Conservation (phyloP, 2,888 invertebrate genomes). For the Lepidocyrtinus sp. region DNA sequence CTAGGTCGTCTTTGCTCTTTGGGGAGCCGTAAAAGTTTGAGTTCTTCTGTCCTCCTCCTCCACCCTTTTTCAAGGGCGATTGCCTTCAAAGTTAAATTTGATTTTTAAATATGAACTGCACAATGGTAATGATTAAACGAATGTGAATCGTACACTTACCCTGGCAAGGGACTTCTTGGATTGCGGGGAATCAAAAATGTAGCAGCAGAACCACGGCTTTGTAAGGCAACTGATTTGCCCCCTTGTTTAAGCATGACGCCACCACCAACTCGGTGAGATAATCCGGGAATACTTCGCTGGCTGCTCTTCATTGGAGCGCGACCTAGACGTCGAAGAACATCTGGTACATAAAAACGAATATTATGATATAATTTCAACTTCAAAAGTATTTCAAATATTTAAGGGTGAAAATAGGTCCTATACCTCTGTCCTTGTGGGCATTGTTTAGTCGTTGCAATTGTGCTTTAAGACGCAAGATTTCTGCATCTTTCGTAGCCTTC, state of each 20-base stretch:
- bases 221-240: neutral
- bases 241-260: neutral
- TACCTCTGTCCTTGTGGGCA: neutral
- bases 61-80: neutral
- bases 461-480: slow-evolving; percentile 24
- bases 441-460: slow-evolving; percentile 16
- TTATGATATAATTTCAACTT: neutral
- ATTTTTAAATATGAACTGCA: neutral
- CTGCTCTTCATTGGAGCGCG: neutral
- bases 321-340: neutral
- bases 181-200: neutral
- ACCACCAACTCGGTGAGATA: slow-evolving; percentile 14
- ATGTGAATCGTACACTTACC: neutral
- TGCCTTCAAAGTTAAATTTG: neutral
- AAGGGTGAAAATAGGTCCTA: neutral
- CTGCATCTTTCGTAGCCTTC: slow-evolving; percentile 35
- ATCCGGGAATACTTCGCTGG: neutral
- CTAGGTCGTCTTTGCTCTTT: slow-evolving; percentile 56
- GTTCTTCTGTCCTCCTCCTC: neutral
- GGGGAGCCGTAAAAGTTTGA: slow-evolving; percentile 38
- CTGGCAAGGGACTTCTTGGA: neutral
- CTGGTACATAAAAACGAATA: neutral
- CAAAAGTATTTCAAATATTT: neutral
- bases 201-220: neutral
- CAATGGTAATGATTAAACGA: too few species aligned